A percentile compares a stretch with the other conserved stretches of the same genome.
Evolutionary conservation across 2,113 vertebrate species (phyloP).

Genomic region (Ochotona princeps): DNA sequence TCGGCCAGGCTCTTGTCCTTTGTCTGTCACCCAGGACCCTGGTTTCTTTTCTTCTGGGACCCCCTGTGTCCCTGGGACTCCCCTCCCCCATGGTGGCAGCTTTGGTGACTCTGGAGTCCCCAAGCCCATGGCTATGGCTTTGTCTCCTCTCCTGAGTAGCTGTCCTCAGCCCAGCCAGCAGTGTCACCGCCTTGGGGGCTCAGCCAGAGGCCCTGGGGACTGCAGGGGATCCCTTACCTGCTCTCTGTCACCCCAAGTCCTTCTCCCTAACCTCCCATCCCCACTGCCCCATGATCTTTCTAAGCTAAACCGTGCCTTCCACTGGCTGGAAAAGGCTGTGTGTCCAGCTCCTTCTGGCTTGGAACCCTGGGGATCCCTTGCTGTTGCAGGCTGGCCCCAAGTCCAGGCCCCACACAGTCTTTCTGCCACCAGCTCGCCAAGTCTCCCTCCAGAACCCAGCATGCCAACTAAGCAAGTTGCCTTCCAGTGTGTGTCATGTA

Average conservation of each 20-base stretch:
- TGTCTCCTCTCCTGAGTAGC: not conserved
- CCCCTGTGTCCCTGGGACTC: rapidly evolving
- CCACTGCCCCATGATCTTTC: no score
- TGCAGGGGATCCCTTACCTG: no score
- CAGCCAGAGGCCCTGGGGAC: not conserved
- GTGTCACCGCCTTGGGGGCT: not conserved
- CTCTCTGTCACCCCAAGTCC: rapidly evolving
- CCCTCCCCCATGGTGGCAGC: not conserved
- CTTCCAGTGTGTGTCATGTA: not conserved
- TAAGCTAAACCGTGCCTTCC: not conserved
- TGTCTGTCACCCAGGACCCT: not conserved
- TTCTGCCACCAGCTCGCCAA: not conserved
- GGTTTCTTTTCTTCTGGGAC: not conserved
- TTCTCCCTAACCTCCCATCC: not conserved
- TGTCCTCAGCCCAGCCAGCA: not conserved
- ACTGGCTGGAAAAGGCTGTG: no score
- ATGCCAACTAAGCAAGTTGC: not conserved
- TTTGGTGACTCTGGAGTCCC: no score
- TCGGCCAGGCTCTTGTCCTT: not conserved
- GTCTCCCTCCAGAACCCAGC: not conserved
- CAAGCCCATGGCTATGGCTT: not conserved
- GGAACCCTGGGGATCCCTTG: not conserved
- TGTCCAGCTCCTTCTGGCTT: not conserved
- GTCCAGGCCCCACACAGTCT: not conserved
- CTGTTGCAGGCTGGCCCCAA: not conserved